Percentiles rank a stretch among this genome's conserved stretches.
phyloP scores from a whole-genome alignment of 2,888 invertebrate species.

The Patella depressa region DNA sequence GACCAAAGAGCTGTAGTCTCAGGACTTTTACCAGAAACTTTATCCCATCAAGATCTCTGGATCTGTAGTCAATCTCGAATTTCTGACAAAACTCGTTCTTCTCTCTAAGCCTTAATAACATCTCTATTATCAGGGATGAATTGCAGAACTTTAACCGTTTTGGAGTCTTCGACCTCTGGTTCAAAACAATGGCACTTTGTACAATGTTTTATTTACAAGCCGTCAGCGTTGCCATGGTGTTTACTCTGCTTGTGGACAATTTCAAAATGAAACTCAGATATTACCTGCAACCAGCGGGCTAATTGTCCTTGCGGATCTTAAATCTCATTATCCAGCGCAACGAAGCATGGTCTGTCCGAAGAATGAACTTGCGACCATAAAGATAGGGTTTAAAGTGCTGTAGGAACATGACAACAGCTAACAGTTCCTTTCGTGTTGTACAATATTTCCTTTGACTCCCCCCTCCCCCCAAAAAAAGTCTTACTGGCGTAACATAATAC shows the following conservation, averaged over 20 bases:
- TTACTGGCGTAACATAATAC: neutral
- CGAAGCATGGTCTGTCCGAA: constrained; percentile 18
- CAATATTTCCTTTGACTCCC: neutral
- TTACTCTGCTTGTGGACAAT: constrained; percentile 10
- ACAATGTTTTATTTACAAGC: constrained; percentile 8
- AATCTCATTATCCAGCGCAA: constrained; percentile 10
- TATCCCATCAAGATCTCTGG: neutral
- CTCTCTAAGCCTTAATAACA: neutral
- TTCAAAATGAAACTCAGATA: constrained; percentile 25
- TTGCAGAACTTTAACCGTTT: neutral
- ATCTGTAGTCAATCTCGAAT: neutral
- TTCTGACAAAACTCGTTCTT: neutral
- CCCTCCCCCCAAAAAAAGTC: constrained; percentile 10
- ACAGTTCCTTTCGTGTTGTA: neutral
- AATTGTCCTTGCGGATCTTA: no score
- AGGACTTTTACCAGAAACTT: neutral
- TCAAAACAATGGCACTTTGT: constrained; percentile 6
- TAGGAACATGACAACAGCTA: neutral
- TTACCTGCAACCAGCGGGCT: constrained; percentile 19
- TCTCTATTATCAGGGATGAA: neutral
- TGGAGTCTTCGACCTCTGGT: neutral
- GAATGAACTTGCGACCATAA: constrained; percentile 21
- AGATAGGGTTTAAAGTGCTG: constrained; percentile 19
- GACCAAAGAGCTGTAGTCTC: neutral
- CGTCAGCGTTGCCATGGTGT: constrained; percentile 8